Evolutionary conservation across 2,797 vertebrate species (phyloP), one percentile per base, ranked within the genome.

Genomic region (Sebastolobus altivelis): DNA sequence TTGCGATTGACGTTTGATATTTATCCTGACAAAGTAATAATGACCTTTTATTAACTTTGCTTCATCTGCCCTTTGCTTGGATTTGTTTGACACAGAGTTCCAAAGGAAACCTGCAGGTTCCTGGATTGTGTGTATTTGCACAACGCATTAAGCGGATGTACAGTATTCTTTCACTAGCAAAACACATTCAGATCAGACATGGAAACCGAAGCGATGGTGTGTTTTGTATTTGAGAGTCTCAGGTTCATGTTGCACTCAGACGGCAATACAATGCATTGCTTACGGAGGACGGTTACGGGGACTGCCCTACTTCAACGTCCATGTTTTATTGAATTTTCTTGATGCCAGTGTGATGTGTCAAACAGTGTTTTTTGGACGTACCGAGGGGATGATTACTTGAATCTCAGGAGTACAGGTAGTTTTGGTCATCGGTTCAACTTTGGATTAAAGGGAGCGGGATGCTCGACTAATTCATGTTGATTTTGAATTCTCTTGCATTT

Each of bases 51-150:
- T 63, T 40, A 38, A 75, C 61, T 77, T 76, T 63, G 73, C 49
- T 27, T 25, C 16, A 70, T 27, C 22, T 25, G 25, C 25, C 13
- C 31, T 67, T 46, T 20, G 40, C 37, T 77, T 65, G 37, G 38
- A 56, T 35, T 33, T 68, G 54, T 75, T 71, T 22, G 12, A 69
- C 61, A 65, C 43, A 46, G 38, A 77, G 66, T 68, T 90, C 84
- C 82, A 88, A 89, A 85, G 43, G 77, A 83, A 77, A 80, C 61
- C 60, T 80, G 60, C 59, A 61, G 58, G 69, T 75, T 38, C 58
- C 29, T 58, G 10, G 76, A 63, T 43, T 71, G 31, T 80, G 65
- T 66, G 13, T 70, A 62, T 82, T 80, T 80, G 72, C 80, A 83
- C 66, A 67, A 18, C 43, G 33, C 35, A 25, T 52, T 52, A 52